phyloP scores from a whole-genome alignment of 2,888 invertebrate genomes.

The Amphimallon solstitiale region DNA sequence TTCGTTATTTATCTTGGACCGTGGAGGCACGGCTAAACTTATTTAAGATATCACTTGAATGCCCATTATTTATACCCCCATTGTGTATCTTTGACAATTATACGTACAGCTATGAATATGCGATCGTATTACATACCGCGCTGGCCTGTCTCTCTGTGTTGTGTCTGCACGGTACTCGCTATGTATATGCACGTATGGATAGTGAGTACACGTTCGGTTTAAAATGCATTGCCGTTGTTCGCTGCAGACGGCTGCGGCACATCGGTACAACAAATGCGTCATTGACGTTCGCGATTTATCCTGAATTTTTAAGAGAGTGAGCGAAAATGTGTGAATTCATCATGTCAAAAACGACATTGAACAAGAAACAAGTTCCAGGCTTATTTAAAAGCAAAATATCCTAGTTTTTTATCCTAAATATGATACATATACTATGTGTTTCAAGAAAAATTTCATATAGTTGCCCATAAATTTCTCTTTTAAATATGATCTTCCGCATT shows the following conservation, averaged over 20 bases:
- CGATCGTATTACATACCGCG: constrained; percentile 37
- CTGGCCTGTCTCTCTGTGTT: background rate
- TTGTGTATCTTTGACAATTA: constrained; percentile 48
- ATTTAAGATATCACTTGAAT: constrained; percentile 55
- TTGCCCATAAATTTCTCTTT: too few species aligned
- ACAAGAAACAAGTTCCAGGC: too few species aligned
- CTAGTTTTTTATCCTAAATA: too few species aligned
- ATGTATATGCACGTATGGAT: too few species aligned
- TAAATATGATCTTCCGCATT: too few species aligned
- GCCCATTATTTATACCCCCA: constrained; percentile 52
- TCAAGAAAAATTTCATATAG: too few species aligned
- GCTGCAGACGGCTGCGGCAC: background rate
- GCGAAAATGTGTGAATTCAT: background rate
- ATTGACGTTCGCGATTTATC: constrained; percentile 18
- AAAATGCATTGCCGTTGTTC: constrained; percentile 19
- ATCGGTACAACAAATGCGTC: background rate
- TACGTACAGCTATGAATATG: constrained; percentile 41
- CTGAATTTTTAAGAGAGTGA: background rate
- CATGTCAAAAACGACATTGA: background rate
- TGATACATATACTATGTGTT: too few species aligned
- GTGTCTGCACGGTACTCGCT: background rate
- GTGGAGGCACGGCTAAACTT: constrained; percentile 49
- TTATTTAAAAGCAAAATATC: too few species aligned
- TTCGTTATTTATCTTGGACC: constrained; percentile 49
- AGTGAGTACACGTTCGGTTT: background rate